Base-by-base conservation (phyloP, 1,140 invertebrate genomes). In the Hesperophylax magnus region DNA sequence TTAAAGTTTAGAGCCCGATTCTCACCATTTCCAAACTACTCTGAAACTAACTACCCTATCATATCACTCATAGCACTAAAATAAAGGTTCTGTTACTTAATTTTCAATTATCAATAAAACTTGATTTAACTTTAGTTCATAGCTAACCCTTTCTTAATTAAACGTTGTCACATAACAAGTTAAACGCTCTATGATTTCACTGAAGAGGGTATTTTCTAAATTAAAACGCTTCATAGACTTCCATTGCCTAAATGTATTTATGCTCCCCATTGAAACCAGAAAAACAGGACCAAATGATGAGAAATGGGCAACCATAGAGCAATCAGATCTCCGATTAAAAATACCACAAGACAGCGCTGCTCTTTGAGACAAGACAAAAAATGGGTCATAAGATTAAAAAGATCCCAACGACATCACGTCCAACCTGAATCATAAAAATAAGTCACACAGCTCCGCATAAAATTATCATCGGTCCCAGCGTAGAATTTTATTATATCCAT, bases 341-440 rank as follows among this genome's bases (percentile, higher is more conserved):
- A 79, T 17, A 58, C 67, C 69, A 11, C 31, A 72, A 79, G 54
- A 72, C 58, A 74, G 54, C 67, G 78, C 69, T 72, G 24, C 69
- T n/a, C 47, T 74, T 71, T 71, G 47, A 74, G 39, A 58, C 53
- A 78, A 65, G 22, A 67, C 54, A 67, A 78, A 67, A 77, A 78
- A 65, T 78, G 58, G 39, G 56, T 78, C 34, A 78, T 75, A 67
- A 74, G 47, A 78, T 69, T 56, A 77, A 71, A 81, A 82, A 75
- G 39, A 74, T 17, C 20, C 53, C 39, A 22, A 61, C 39, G 79
- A 83, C 82, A 81, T 83, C 82, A 81, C 79, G 82, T 81, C 82
- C 56, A 79, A 81, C 82, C 79, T 79, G 79, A 81, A 83, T 81
- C 82, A 83, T 81, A 81, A 81, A 83, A 83, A 83, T 83, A 83